Evolutionary conservation across 2,797 vertebrate genomes (phyloP).

Genomic region (Delichon dasypus): DNA sequence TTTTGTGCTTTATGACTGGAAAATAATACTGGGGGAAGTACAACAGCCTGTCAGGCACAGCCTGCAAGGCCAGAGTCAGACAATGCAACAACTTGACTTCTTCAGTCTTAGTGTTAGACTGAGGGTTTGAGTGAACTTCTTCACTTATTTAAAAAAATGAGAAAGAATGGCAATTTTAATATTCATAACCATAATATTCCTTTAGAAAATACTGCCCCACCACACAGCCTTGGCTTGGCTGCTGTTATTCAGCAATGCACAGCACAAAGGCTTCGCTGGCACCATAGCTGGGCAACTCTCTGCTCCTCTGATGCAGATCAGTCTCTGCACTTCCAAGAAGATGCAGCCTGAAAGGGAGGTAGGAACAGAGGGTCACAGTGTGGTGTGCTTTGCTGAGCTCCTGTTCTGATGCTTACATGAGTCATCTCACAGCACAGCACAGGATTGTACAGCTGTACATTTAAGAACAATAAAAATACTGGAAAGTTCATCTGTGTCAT

Average conservation of each 20-base stretch:
- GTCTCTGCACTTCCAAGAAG: not conserved
- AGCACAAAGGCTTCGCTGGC: accelerated
- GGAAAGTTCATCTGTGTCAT: not conserved
- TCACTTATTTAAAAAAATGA: not conserved
- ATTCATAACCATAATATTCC: not conserved
- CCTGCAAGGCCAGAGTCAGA: not conserved
- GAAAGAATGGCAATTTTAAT: not conserved
- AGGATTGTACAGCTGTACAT: not conserved
- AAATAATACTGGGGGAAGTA: not conserved
- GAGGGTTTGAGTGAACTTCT: not conserved
- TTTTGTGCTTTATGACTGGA: not conserved
- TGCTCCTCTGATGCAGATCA: not conserved
- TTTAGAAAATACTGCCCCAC: not conserved
- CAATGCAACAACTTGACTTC: not conserved
- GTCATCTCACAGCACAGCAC: not conserved
- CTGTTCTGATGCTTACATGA: not conserved
- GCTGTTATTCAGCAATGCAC: not conserved
- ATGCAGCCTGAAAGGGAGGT: not conserved
- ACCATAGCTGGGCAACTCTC: not conserved
- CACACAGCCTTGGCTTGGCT: not conserved
- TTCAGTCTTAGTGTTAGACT: not conserved
- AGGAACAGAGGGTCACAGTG: not conserved
- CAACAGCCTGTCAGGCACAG: not conserved
- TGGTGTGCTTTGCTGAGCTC: not conserved
- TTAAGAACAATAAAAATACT: not conserved